phyloP scores from a whole-genome alignment of 2,113 vertebrate genomes.

The Myiopsitta monachus region DNA sequence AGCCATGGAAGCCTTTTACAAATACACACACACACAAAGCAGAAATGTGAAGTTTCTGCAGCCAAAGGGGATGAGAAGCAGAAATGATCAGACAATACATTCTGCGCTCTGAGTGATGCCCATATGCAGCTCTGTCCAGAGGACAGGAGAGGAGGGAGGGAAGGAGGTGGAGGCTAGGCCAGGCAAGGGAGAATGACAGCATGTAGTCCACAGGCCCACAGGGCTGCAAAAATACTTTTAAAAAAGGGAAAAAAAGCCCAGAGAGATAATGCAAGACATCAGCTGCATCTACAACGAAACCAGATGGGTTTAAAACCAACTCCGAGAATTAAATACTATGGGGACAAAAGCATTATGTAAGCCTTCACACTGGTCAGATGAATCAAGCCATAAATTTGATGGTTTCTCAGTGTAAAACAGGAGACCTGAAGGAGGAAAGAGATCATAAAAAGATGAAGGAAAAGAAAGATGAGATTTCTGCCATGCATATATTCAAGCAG shows the following conservation, averaged over 20 bases:
- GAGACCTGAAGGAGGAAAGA: neutral
- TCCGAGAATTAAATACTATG: neutral
- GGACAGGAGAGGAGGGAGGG: neutral
- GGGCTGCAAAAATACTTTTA: constrained; percentile 2
- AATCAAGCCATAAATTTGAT: neutral
- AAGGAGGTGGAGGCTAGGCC: constrained; percentile 25
- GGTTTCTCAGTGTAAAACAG: neutral
- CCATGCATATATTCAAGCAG: neutral
- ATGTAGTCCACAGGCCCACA: constrained; percentile 23
- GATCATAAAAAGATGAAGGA: neutral
- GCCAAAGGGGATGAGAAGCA: constrained; percentile 57
- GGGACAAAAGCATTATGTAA: neutral
- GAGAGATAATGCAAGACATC: neutral
- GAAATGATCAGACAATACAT: constrained; percentile 54
- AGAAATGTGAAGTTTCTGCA: constrained; percentile 53
- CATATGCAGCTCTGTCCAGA: constrained; percentile 42
- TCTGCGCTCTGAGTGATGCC: constrained; percentile 28
- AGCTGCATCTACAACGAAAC: constrained; percentile 12
- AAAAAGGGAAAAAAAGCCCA: neutral
- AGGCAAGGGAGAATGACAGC: neutral
- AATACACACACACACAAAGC: constrained; percentile 25
- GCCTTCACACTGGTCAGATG: neutral
- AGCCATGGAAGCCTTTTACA: constrained; percentile 57
- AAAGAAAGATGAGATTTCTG: neutral
- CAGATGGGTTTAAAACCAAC: neutral